phyloP scores from a whole-genome alignment of 2,888 invertebrate genomes.

The Scelioninae gen. 1 region DNA sequence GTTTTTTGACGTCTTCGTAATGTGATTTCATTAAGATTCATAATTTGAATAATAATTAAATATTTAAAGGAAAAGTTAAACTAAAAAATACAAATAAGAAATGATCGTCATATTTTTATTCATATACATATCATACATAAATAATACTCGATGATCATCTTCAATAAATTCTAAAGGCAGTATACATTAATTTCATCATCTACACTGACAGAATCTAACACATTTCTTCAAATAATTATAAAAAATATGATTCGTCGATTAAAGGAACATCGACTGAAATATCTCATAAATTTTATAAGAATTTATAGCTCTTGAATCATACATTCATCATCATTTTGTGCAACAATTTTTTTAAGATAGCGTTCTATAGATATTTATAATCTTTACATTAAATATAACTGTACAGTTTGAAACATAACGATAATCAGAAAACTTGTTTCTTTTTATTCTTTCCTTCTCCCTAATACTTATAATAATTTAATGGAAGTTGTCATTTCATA shows the following conservation, averaged over 20 bases:
- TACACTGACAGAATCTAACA: conserved; percentile 16
- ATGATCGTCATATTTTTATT: conserved; percentile 36
- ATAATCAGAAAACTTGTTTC: conserved; percentile 23
- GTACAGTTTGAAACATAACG: conserved; percentile 57
- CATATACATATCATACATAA: conserved; percentile 59
- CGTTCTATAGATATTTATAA: conserved; percentile 34
- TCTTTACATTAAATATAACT: conserved; percentile 57
- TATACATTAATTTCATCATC: conserved; percentile 40
- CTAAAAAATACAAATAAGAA: conserved; percentile 8
- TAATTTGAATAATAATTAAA: neutral
- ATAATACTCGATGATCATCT: conserved; percentile 42
- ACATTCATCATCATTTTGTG: conserved; percentile 44
- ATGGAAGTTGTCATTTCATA: conserved; percentile 17
- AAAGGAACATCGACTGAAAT: neutral
- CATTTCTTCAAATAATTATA: neutral
- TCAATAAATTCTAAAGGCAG: conserved; percentile 48
- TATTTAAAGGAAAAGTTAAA: neutral
- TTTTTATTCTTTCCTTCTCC: conserved; percentile 1
- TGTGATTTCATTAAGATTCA: neutral
- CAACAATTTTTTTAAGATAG: too few relatives aligned
- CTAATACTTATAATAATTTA: conserved; percentile 5
- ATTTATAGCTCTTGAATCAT: conserved; percentile 2
- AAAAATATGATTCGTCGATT: conserved; percentile 5
- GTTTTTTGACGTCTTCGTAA: too few relatives aligned
- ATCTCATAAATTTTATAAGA: neutral